A percentile compares a stretch with the other conserved stretches of the same genome.
Evolutionary conservation across 2,888 invertebrate genomes (phyloP).

Genomic region (Ypsolopha sequella): DNA sequence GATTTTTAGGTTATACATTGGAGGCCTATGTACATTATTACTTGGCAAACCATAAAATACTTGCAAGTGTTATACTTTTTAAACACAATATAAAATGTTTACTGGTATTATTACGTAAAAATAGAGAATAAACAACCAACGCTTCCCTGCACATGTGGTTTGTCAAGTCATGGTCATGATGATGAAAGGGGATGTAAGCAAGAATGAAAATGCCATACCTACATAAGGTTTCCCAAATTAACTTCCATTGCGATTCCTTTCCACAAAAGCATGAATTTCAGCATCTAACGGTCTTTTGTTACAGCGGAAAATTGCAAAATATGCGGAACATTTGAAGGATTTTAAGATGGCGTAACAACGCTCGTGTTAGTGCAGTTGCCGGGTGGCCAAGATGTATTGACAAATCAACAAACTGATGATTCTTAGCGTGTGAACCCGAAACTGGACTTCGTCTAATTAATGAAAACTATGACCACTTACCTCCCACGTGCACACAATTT

Average conservation of each 20-base stretch:
- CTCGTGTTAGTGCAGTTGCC: constrained; percentile 45
- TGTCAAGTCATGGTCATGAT: constrained; percentile 32
- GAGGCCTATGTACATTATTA: constrained; percentile 20
- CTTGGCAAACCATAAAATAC: constrained; percentile 21
- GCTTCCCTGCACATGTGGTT: constrained; percentile 52
- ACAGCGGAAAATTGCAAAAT: constrained; percentile 52
- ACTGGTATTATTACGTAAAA: constrained; percentile 24
- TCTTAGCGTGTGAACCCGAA: constrained; percentile 40
- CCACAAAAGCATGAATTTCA: constrained; percentile 48
- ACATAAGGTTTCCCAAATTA: constrained; percentile 40
- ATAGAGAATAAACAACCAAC: constrained; percentile 56
- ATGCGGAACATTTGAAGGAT: constrained; percentile 63
- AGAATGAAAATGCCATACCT: constrained; percentile 61
- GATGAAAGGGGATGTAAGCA: constrained; percentile 51
- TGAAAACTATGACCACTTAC: constrained; percentile 61
- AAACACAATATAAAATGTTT: background rate
- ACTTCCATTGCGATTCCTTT: constrained; percentile 43
- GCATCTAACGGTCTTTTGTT: constrained; percentile 41
- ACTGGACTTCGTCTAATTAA: constrained; percentile 45
- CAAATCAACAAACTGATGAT: constrained; percentile 57
- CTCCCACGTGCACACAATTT: constrained; percentile 67
- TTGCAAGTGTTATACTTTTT: background rate
- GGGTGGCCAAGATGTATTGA: constrained; percentile 64
- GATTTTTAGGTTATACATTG: constrained; percentile 55
- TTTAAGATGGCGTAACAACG: constrained; percentile 71